Base-by-base conservation (phyloP, 2,797 vertebrate genomes). In the Cirrhinus mrigala region DNA sequence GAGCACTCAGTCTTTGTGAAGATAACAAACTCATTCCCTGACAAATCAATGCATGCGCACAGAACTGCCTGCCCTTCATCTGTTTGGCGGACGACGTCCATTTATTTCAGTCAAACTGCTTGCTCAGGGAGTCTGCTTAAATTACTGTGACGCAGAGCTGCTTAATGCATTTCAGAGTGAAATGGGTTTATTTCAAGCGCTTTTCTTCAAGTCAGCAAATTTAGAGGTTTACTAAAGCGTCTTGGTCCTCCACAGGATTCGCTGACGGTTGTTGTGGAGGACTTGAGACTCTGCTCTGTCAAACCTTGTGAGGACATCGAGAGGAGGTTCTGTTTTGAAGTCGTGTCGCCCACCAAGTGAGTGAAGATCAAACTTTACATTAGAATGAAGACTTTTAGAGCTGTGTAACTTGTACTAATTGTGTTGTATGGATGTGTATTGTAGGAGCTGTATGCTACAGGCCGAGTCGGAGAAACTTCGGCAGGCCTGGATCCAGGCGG, bases 371-470 rank as follows among this genome's bases (percentile, higher is more conserved):
- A 48, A 24, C 3, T 29, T 68, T 52, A 18, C 12, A 16, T 78
- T 50, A 56, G 11, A 37, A n/a, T 22, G 46, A 22, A 29, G 33
- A 40, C n/a, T 33, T 22, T n/a, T 22, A 5, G 27, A 84, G n/a
- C 14, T 40, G 50, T 22, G 29, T 68, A 8, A 20, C n/a, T 74
- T 9, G 18, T 15, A 33, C 14, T 29, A n/a, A 56, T 29, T 77
- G 68, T 44, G 29, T 79, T 52, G 33, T 81, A 22, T 68, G 48
- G 56, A n/a, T 86, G 52, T 87, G 8, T 84, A 0, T 58, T 81
- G 0, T 92, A 99, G 98, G 96, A 99, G 98, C 94, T 99, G 98
- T 84, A 99, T 99, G 97, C 95, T 99, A 64, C 98, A 99, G 94
- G 98, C 98, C 0, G 98, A 99, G 91, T 99, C 98, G 0, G 98